Evolutionary conservation across 2,113 vertebrate species (phyloP).

Genomic region (Stomatorhinus ivindoensis): DNA sequence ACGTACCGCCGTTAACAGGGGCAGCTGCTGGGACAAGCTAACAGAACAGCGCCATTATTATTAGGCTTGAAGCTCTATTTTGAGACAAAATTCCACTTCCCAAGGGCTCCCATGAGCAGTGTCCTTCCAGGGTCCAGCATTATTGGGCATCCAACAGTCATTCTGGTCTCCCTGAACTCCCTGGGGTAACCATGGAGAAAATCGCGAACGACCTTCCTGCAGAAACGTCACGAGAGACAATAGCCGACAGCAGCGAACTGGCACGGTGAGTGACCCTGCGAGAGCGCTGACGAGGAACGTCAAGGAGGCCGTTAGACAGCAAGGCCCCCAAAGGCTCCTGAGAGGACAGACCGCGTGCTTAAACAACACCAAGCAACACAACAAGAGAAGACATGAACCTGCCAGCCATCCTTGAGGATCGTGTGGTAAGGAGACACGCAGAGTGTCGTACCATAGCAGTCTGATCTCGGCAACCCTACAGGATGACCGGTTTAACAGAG

Average conservation of each 20-base stretch:
- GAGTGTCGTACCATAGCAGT: neutral
- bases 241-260: neutral
- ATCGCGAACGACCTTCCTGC: neutral
- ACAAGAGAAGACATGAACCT: neutral
- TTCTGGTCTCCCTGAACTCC: neutral
- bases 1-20: neutral
- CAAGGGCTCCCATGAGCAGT: neutral
- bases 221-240: neutral
- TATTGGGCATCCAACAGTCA: neutral
- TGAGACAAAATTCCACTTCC: neutral
- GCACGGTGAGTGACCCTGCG: neutral
- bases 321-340: neutral
- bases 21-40: neutral
- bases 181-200: neutral
- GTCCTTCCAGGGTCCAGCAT: neutral
- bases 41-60: neutral
- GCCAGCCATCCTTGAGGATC: neutral
- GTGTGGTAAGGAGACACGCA: neutral
- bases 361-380: neutral
- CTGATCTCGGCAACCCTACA: neutral
- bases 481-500: neutral
- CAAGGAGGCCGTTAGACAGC: neutral
- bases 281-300: neutral
- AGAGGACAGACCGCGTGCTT: neutral
- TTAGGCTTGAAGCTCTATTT: neutral